phyloP scores from a whole-genome alignment of 2,797 vertebrate genomes.

The Rhinichthys osculus region DNA sequence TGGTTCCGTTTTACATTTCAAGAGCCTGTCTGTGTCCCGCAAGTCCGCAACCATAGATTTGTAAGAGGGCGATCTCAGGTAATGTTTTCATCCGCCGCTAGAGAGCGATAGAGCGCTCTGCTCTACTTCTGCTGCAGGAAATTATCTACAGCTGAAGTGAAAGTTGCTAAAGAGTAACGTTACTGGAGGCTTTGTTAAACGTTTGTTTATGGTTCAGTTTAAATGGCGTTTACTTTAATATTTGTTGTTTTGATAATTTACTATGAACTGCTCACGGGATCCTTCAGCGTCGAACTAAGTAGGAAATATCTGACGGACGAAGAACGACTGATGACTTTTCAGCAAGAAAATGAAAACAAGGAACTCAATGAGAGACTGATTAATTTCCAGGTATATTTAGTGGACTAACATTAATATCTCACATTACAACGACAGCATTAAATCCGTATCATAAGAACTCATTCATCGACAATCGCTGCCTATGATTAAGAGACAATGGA shows the following conservation, averaged over 20 bases:
- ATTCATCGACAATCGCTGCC: background rate
- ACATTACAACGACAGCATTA: background rate
- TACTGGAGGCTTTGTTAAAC: background rate
- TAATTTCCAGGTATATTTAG: slow-evolving; percentile 35
- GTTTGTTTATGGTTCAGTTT: background rate
- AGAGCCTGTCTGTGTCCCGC: background rate
- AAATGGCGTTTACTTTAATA: slow-evolving; percentile 22
- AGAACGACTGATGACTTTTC: background rate
- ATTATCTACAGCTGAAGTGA: background rate
- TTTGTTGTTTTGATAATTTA: background rate
- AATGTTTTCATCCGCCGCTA: background rate
- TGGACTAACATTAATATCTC: too few relatives aligned
- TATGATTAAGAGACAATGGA: background rate
- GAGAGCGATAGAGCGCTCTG: slow-evolving; percentile 7
- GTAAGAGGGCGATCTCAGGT: background rate
- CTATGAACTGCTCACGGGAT: slow-evolving; percentile 5
- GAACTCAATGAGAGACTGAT: background rate
- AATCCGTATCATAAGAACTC: background rate
- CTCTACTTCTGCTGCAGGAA: slow-evolving; percentile 4
- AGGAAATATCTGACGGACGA: background rate
- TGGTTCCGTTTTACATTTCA: background rate
- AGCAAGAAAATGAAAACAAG: background rate
- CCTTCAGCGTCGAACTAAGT: background rate
- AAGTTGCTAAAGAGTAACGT: background rate
- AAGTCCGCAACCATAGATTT: too few relatives aligned